Base-by-base conservation (phyloP, 2,888 invertebrate species). In the Frankliniella intonsa region DNA sequence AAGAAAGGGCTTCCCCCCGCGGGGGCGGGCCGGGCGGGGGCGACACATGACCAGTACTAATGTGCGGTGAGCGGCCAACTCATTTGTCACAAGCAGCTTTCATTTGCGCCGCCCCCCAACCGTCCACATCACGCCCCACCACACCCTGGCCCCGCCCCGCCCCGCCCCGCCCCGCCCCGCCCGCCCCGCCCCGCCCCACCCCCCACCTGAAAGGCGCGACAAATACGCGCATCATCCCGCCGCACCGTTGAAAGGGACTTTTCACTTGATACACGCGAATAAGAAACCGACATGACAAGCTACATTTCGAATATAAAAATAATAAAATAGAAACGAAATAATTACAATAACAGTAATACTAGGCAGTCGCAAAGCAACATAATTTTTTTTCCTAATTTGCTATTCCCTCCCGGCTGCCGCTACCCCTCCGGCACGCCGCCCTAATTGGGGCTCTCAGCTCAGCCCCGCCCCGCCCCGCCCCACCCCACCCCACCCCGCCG, bases 1-100 rank as follows among this genome's bases (percentile, higher is more conserved):
- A 38, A 38, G 38, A 38, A 38, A 38, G 5, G 38, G 3, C 38
- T 38, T 38, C 38, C 38, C 38, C 38, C 38, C 38, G 38, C 38
- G 38, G 38, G 38, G 5, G 38, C 38, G 38, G 38, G 38, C 3
- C 3, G 38, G 38, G 38, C 3, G 38, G 38, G 38, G 38, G 11
- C 69, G 25, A 76, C 69, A 76, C 69, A 76, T 25, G 25, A 25
- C 62, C 62, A 17, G 62, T 62, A 76, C 69, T 76, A 76, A 76
- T 76, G 69, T 25, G 69, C 69, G 69, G 69, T 76, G 69, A 76
- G 69, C 69, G 62, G 62, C 62, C 62, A 62, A 62, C 62, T 62
- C 69, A 76, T 76, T 76, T 76, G 69, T 76, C 69, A 76, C 69
- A 25, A 11, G 22, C 69, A 22, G 22, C 22, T 76, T 76, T 76